Evolutionary conservation across 2,797 vertebrate genomes (phyloP).

Genomic region (Sebastes steindachneri): DNA sequence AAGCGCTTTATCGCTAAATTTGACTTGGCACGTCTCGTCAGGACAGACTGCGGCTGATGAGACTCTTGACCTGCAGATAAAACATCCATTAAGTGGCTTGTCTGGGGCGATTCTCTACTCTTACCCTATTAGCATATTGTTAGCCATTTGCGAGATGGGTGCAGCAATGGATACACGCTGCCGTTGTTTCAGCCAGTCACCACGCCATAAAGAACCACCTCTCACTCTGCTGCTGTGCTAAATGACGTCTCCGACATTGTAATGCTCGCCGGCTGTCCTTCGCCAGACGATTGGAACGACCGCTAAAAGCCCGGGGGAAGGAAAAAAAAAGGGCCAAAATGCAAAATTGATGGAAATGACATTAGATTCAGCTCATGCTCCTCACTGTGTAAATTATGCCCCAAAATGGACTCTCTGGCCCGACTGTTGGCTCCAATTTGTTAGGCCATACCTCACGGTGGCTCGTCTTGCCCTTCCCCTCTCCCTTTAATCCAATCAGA

Average conservation of each 20-base stretch:
- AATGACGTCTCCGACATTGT: slow-evolving; percentile 63
- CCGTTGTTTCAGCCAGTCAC: slow-evolving; percentile 51
- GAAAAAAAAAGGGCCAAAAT: slow-evolving; percentile 65
- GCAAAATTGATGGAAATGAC: slow-evolving; percentile 82
- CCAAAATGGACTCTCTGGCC: slow-evolving; percentile 80
- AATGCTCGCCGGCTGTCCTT: slow-evolving; percentile 63
- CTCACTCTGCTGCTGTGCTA: slow-evolving; percentile 60
- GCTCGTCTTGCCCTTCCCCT: slow-evolving; percentile 71
- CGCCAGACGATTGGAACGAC: slow-evolving; percentile 67
- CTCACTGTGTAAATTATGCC: slow-evolving; percentile 83
- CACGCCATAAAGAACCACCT: slow-evolving; percentile 69
- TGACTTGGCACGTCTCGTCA: slow-evolving; percentile 74
- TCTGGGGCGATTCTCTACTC: slow-evolving; percentile 59
- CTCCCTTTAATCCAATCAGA: slow-evolving; percentile 82
- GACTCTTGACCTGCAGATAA: slow-evolving; percentile 70
- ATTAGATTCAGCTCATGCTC: slow-evolving; percentile 79
- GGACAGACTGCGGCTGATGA: slow-evolving; percentile 68
- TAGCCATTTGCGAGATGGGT: slow-evolving; percentile 63
- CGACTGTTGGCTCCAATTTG: slow-evolving; percentile 82
- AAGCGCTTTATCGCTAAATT: slow-evolving; percentile 75
- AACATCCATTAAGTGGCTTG: slow-evolving; percentile 73
- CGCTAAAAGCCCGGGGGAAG: slow-evolving; percentile 73
- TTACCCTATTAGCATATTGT: slow-evolving; percentile 76
- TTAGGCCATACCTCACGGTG: slow-evolving; percentile 75
- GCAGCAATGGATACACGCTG: slow-evolving; percentile 27